Evolutionary conservation across 1,140 invertebrate genomes (phyloP).

Genomic region (Drosophila bifasciata): DNA sequence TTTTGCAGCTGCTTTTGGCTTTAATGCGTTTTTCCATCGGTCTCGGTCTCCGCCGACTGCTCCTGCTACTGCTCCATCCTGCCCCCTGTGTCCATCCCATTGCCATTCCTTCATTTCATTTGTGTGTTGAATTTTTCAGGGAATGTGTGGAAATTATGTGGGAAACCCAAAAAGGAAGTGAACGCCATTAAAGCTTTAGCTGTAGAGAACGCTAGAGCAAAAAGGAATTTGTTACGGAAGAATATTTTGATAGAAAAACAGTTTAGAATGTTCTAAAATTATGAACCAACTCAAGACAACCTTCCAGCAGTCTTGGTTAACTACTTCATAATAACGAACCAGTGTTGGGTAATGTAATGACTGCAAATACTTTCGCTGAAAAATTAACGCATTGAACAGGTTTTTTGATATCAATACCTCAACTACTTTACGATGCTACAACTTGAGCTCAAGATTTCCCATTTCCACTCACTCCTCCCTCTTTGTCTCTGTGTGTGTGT

Average conservation of each 20-base stretch:
- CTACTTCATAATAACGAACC: no score
- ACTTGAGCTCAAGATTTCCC: not conserved
- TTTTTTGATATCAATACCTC: no score
- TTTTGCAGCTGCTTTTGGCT: constrained; percentile 49
- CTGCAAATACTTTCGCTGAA: no score
- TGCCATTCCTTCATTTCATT: not conserved
- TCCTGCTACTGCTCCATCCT: not conserved
- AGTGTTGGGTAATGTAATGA: no score
- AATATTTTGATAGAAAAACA: not conserved
- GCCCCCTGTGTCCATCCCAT: not conserved
- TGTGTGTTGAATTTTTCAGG: constrained; percentile 4
- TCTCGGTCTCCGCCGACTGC: no score
- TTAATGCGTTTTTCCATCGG: constrained; percentile 37
- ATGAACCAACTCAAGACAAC: no score
- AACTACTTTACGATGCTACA: no score
- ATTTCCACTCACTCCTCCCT: not conserved
- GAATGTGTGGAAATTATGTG: constrained; percentile 16
- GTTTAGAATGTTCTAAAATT: no score
- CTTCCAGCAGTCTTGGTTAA: no score
- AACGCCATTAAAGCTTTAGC: constrained; percentile 19
- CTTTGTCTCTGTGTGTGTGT: constrained; percentile 12
- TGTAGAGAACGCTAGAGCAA: no score
- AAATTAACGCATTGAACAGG: no score
- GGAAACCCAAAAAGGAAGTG: not conserved
- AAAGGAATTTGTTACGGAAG: not conserved